Percentiles rank a stretch among this genome's conserved stretches.
phyloP scores from a whole-genome alignment of 2,888 invertebrate genomes.

The Pristionchus mayeri region DNA sequence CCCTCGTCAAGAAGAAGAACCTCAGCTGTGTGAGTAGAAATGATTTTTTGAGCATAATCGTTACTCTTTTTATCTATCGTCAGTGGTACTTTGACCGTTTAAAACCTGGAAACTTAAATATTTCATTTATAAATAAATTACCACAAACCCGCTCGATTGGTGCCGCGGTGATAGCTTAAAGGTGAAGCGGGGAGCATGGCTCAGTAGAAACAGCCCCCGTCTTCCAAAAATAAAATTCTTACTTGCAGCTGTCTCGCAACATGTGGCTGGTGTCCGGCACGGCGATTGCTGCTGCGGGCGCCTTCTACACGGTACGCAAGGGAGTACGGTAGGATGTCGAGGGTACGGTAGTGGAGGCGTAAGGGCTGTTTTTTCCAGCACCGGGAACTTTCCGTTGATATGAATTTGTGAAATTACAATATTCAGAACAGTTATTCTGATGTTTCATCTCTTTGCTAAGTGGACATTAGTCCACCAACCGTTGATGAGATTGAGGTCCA shows the following conservation, averaged over 20 bases:
- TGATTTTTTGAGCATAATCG: conserved; percentile 17
- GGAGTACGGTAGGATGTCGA: neutral
- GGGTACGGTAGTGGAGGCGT: neutral
- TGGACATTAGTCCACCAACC: too few species aligned
- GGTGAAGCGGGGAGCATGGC: neutral
- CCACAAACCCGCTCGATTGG: neutral
- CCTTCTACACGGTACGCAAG: conserved; percentile 67
- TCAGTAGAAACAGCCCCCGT: neutral
- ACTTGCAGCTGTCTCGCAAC: conserved; percentile 59
- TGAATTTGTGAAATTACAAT: too few species aligned
- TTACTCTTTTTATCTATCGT: neutral
- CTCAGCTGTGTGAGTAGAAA: conserved; percentile 59
- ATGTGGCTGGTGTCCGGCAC: conserved; percentile 63
- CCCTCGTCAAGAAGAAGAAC: conserved; percentile 67
- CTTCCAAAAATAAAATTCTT: neutral
- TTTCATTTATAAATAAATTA: too few species aligned
- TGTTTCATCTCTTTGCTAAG: too few species aligned
- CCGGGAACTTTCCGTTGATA: too few species aligned
- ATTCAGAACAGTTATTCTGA: too few species aligned
- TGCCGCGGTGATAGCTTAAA: neutral
- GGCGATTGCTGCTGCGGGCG: conserved; percentile 64
- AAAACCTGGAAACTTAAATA: too few species aligned
- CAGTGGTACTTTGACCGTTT: too few species aligned
- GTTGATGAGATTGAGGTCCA: too few species aligned
- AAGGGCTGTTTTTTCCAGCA: too few species aligned